Conservation (phyloP, 2,797 vertebrate genomes). For the Catamblyrhynchus diadema region DNA sequence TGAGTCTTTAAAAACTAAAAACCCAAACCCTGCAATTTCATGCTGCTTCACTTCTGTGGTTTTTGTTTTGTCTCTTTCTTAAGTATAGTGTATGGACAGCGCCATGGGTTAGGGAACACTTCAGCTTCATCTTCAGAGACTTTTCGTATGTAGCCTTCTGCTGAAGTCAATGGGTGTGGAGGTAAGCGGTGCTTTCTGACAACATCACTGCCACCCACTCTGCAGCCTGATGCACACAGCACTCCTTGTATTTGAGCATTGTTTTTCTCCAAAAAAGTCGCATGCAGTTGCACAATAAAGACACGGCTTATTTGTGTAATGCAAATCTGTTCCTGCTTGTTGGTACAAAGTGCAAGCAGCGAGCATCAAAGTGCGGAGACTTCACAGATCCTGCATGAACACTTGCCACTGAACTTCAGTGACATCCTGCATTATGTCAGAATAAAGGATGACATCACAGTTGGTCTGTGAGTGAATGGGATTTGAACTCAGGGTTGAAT, state of each 20-base stretch:
- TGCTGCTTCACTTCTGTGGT: constrained; percentile 48
- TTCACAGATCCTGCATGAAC: constrained; percentile 40
- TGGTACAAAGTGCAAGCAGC: neutral
- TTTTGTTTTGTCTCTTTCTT: constrained; percentile 61
- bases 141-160: constrained; percentile 33
- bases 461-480: neutral
- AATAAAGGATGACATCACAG: neutral
- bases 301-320: constrained; percentile 6
- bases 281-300: constrained; percentile 30
- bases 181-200: constrained; percentile 46
- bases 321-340: neutral
- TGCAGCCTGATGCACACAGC: constrained; percentile 39
- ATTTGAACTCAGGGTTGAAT: neutral
- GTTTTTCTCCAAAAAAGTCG: neutral
- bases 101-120: constrained; percentile 44
- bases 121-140: constrained; percentile 32
- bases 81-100: constrained; percentile 47
- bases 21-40: neutral
- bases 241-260: constrained; percentile 7
- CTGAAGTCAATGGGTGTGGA: constrained; percentile 66
- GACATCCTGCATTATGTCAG: neutral
- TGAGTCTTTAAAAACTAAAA: neutral
- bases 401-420: neutral
- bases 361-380: neutral
- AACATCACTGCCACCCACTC: constrained; percentile 32